These are phyloP conservation scores for Artibeus jamaicensis DNA, from an alignment of 2,797 vertebrate species.

Conservation along the genomic window DNA sequence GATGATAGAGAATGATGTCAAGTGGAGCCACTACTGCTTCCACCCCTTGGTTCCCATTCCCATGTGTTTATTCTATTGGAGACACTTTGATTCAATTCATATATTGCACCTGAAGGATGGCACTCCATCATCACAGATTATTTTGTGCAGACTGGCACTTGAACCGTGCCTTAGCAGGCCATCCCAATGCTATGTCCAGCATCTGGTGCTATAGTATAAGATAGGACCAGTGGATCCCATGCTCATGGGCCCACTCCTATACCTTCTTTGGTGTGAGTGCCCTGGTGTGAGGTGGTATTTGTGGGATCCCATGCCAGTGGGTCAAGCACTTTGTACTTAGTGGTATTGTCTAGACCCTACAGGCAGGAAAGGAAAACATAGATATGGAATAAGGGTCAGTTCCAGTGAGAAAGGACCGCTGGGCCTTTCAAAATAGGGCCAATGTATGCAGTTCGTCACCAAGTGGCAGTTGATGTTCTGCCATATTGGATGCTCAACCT, in stretches of 20 bases:
- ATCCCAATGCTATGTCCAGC: not conserved
- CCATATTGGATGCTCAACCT: not conserved
- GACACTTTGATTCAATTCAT: not conserved
- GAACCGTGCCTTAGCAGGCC: not conserved
- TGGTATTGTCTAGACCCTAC: not conserved
- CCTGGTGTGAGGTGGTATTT: not conserved
- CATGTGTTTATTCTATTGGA: not conserved
- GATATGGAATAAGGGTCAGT: not conserved
- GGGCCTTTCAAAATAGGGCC: not conserved
- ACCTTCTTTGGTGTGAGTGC: not conserved
- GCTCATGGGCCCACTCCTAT: not conserved
- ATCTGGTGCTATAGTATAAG: not conserved
- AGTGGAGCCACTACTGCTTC: not conserved
- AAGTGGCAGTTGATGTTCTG: not conserved
- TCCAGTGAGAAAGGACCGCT: not conserved
- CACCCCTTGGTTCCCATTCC: not conserved
- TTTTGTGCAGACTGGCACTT: not conserved
- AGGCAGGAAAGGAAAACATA: not conserved
- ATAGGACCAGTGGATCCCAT: not conserved
- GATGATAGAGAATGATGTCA: not conserved
- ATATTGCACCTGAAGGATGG: not conserved
- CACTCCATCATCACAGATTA: not conserved
- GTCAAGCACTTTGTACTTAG: not conserved
- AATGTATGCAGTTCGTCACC: not conserved
- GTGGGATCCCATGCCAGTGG: not conserved